Evolutionary conservation across 2,797 vertebrate species (phyloP).

Genomic region (Pseudomugil gertrudae): DNA sequence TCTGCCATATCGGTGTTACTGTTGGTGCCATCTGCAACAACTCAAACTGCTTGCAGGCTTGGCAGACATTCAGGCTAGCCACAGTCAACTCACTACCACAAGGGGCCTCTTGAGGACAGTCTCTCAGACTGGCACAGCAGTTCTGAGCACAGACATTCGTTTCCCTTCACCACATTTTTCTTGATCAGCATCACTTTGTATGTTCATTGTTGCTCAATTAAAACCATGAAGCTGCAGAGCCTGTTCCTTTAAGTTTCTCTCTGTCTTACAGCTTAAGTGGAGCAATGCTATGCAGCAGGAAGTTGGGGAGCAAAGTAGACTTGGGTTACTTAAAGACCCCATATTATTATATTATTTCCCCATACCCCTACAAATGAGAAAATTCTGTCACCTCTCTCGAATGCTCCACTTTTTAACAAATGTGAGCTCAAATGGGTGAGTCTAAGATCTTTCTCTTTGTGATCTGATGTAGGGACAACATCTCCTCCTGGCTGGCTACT

Average conservation of each 20-base stretch:
- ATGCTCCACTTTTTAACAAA: too few relatives aligned
- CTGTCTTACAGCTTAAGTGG: slow-evolving; percentile 22
- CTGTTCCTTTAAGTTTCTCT: slow-evolving; percentile 29
- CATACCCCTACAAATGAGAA: too few relatives aligned
- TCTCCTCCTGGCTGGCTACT: too few relatives aligned
- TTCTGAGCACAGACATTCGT: slow-evolving; percentile 48
- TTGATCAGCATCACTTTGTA: slow-evolving; percentile 59
- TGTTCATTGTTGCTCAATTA: slow-evolving; percentile 25
- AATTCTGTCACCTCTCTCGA: too few relatives aligned
- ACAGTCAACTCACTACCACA: slow-evolving; percentile 34
- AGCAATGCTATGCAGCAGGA: slow-evolving; percentile 64
- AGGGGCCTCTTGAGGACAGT: slow-evolving; percentile 37
- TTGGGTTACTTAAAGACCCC: slow-evolving; percentile 46
- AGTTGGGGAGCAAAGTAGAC: slow-evolving; percentile 69
- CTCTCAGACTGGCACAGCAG: slow-evolving; percentile 45
- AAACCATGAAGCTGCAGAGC: slow-evolving; percentile 34
- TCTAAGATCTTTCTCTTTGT: too few relatives aligned
- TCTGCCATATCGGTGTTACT: slow-evolving; percentile 28
- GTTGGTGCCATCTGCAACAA: slow-evolving; percentile 60
- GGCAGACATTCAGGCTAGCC: slow-evolving; percentile 47
- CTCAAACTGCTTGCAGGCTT: slow-evolving; percentile 48
- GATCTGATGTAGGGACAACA: too few relatives aligned
- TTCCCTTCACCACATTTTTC: slow-evolving; percentile 58
- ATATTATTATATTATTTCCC: too few relatives aligned
- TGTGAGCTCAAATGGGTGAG: too few relatives aligned